A percentile compares a stretch with the other conserved stretches of the same genome.
These are phyloP conservation scores for Ceyx margarethae DNA, from an alignment of 2,113 vertebrate genomes.

Conservation along the genomic window DNA sequence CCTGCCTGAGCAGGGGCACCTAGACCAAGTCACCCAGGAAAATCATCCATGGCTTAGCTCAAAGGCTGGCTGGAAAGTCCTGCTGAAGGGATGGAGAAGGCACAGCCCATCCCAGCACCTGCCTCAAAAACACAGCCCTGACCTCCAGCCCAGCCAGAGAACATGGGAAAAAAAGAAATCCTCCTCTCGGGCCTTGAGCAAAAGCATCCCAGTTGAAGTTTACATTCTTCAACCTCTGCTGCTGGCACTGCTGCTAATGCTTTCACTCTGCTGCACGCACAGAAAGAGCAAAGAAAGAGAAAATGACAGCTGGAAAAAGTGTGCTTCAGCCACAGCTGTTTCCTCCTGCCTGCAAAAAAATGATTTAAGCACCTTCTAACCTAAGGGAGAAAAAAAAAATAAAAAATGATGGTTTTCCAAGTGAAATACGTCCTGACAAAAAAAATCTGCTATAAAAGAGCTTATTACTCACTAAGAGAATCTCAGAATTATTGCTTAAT, in stretches of 20 bases:
- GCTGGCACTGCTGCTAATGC: constrained; percentile 8
- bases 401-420: constrained; percentile 22
- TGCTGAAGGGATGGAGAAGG: not conserved
- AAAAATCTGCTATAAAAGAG: constrained; percentile 54
- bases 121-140: not conserved
- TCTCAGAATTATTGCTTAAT: constrained; percentile 59
- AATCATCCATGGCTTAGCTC: not conserved
- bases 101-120: not conserved
- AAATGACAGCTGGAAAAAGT: constrained; percentile 53
- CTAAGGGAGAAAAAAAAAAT: not conserved
- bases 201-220: not conserved
- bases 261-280: constrained; percentile 6
- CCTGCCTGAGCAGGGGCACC: too few species aligned
- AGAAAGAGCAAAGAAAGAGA: constrained; percentile 14
- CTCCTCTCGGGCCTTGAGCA: not conserved
- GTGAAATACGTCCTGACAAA: constrained; percentile 67
- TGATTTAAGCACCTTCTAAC: constrained; percentile 73
- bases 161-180: not conserved
- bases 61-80: not conserved
- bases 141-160: not conserved
- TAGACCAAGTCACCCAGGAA: not conserved
- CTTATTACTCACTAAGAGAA: constrained; percentile 57
- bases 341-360: constrained; percentile 71
- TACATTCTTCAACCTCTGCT: constrained; percentile 39
- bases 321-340: constrained; percentile 71